A percentile compares a stretch with the other conserved stretches of the same genome.
Conservation (phyloP, 2,797 vertebrate species). For the Tympanoctomys barrerae region DNA sequence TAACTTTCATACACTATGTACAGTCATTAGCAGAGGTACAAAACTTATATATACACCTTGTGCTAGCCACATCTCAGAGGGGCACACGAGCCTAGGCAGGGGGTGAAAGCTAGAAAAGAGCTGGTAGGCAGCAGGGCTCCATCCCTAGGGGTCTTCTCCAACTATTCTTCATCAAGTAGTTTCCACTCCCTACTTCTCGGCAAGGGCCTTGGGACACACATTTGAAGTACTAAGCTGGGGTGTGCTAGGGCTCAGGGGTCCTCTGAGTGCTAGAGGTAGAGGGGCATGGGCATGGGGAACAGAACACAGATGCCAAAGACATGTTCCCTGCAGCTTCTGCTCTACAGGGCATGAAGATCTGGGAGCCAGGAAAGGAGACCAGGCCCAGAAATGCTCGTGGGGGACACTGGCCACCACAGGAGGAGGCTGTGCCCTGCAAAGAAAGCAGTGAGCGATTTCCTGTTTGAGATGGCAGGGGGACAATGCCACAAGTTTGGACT, state of each 20-base stretch:
- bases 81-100: background rate
- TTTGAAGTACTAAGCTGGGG: background rate
- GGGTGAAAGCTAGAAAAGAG: slow-evolving; percentile 21
- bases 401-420: background rate
- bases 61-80: slow-evolving; percentile 56
- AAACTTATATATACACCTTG: slow-evolving; percentile 79
- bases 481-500: background rate
- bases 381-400: background rate
- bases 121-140: background rate
- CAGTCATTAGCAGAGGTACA: slow-evolving; percentile 82
- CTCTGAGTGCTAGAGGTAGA: background rate
- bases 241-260: background rate
- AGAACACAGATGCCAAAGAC: background rate
- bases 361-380: background rate
- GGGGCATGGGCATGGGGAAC: too few relatives aligned
- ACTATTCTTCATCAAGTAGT: background rate
- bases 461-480: background rate
- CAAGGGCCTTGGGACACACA: background rate
- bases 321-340: background rate
- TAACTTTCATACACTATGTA: slow-evolving; percentile 87
- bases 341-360: background rate
- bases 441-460: background rate
- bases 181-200: background rate
- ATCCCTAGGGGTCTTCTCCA: background rate
- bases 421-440: background rate